Percentiles rank a stretch among this genome's conserved stretches.
phyloP scores from a whole-genome alignment of 2,797 vertebrate species.

The Aldrovandia affinis region DNA sequence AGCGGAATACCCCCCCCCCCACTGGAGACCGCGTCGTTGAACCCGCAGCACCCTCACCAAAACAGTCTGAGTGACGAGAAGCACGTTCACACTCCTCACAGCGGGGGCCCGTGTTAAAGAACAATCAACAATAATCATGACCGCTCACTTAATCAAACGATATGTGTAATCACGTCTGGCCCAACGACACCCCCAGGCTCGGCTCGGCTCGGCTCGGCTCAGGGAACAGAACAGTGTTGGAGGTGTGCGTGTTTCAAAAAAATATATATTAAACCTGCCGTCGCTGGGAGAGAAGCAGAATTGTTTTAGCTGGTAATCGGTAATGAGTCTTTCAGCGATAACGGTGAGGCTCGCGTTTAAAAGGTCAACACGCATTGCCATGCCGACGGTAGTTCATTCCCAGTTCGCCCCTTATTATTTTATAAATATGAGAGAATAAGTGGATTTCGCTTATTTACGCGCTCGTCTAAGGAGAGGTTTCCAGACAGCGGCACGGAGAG shows the following conservation, averaged over 20 bases:
- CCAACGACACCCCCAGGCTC: background rate
- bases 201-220: constrained; percentile 20
- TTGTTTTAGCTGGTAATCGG: constrained; percentile 50
- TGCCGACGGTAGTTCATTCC: constrained; percentile 20
- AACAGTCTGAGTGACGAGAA: background rate
- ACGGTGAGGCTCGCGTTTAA: constrained; percentile 45
- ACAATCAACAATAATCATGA: background rate
- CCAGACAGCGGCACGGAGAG: background rate
- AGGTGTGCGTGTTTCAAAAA: constrained; percentile 47
- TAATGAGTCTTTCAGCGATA: constrained; percentile 49
- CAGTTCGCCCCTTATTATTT: constrained; percentile 5
- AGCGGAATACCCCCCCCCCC: too few relatives aligned
- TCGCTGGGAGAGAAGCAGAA: constrained; percentile 21
- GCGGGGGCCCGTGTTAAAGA: background rate
- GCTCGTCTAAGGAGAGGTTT: background rate
- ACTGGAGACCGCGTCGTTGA: too few relatives aligned
- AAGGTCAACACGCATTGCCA: constrained; percentile 53
- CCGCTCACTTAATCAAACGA: background rate
- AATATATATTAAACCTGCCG: constrained; percentile 51
- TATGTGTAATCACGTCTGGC: background rate
- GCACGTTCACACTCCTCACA: background rate
- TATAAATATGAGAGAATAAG: constrained; percentile 11
- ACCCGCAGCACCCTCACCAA: too few relatives aligned
- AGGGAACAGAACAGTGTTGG: constrained; percentile 31
- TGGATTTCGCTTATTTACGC: constrained; percentile 10